A percentile compares a stretch with the other conserved stretches of the same genome.
Evolutionary conservation across 1,140 invertebrate genomes (phyloP).

Genomic region (Eueides isabella): DNA sequence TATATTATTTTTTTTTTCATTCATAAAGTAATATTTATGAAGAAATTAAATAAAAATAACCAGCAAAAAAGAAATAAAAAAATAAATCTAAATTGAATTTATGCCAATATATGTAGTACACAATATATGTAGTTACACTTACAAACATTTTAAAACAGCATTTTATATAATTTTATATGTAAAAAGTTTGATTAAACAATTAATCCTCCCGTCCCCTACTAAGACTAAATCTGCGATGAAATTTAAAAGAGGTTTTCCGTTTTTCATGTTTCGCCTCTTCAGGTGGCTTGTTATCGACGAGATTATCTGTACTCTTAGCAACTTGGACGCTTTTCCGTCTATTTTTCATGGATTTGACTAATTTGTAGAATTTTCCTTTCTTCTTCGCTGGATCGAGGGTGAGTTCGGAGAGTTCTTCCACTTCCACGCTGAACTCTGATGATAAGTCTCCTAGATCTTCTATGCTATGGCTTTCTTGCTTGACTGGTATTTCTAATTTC

Average conservation of each 20-base stretch:
- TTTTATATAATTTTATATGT: background rate
- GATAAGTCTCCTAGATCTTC: constrained; percentile 78
- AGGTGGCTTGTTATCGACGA: constrained; percentile 56
- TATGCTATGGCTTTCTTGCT: constrained; percentile 68
- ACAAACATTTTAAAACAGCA: background rate
- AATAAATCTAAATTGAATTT: background rate
- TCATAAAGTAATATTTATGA: too few relatives aligned
- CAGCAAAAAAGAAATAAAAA: too few relatives aligned
- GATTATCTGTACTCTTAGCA: constrained; percentile 61
- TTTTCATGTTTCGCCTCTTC: constrained; percentile 67
- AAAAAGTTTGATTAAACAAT: constrained; percentile 27
- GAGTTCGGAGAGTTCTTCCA: constrained; percentile 65
- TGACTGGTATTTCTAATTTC: constrained; percentile 61
- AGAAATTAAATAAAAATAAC: too few relatives aligned
- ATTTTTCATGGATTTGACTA: constrained; percentile 77
- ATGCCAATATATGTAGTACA: background rate
- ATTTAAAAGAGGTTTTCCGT: constrained; percentile 70
- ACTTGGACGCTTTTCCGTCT: constrained; percentile 41
- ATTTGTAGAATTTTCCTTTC: constrained; percentile 73
- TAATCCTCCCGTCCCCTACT: constrained; percentile 72
- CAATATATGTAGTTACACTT: too few relatives aligned
- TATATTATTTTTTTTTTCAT: too few relatives aligned
- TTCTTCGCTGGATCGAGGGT: constrained; percentile 60
- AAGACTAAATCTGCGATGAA: constrained; percentile 73
- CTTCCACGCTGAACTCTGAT: constrained; percentile 78